Evolutionary conservation across 2,797 vertebrate genomes (phyloP).

Genomic region (Forpus xanthops): DNA sequence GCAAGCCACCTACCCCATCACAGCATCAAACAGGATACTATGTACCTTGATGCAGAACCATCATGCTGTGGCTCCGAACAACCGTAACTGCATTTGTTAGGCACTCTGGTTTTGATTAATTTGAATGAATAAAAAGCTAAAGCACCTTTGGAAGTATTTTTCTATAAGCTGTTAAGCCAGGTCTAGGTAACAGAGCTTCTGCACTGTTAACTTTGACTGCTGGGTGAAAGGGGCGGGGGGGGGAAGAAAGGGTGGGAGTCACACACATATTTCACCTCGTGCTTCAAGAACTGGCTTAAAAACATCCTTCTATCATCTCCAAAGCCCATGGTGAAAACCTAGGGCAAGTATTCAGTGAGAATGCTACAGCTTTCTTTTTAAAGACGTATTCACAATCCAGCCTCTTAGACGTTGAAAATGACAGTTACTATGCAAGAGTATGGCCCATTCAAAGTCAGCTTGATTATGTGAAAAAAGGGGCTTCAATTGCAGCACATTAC

Average conservation of each 20-base stretch:
- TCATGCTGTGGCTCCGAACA: neutral
- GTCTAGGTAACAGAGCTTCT: neutral
- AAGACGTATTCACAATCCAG: neutral
- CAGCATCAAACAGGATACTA: neutral
- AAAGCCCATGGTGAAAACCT: neutral
- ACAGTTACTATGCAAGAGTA: neutral
- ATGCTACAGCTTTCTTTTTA: neutral
- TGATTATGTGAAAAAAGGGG: neutral
- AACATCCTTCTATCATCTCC: neutral
- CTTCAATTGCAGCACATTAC: neutral
- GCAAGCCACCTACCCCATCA: neutral
- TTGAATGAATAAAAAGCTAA: neutral
- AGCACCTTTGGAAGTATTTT: neutral
- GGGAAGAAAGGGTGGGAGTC: neutral
- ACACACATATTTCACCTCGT: neutral
- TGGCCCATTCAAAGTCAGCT: neutral
- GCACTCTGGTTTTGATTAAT: neutral
- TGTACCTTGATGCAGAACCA: neutral
- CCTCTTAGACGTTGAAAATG: neutral
- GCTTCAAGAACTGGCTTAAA: neutral
- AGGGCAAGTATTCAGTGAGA: neutral
- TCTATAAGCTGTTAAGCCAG: neutral
- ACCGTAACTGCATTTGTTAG: neutral
- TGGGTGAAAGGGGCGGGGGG: fast-evolving
- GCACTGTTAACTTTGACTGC: neutral